Evolutionary conservation across 2,888 invertebrate genomes (phyloP).

Genomic region (Diloba caeruleocephala): DNA sequence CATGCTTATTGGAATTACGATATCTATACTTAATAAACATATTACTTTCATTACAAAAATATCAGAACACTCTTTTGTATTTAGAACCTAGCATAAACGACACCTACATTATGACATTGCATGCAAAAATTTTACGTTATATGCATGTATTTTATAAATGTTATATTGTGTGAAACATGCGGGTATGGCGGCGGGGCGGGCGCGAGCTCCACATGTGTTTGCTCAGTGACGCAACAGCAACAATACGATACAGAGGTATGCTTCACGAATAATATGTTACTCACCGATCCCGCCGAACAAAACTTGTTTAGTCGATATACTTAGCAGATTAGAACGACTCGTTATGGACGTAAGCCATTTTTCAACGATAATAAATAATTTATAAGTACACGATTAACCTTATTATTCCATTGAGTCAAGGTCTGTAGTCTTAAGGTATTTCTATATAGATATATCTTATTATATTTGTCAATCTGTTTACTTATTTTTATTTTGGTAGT

Average conservation of each 20-base stretch:
- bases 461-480: not conserved
- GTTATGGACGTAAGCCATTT: slow-evolving; percentile 24
- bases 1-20: too few relatives aligned
- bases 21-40: too few relatives aligned
- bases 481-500: too few relatives aligned
- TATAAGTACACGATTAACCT: slow-evolving; percentile 12
- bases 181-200: slow-evolving; percentile 43
- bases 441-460: slow-evolving; percentile 1
- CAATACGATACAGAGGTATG: slow-evolving; percentile 51
- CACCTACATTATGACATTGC: too few relatives aligned
- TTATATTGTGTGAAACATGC: slow-evolving; percentile 39
- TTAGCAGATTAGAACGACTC: slow-evolving; percentile 33
- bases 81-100: too few relatives aligned
- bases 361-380: slow-evolving; percentile 28
- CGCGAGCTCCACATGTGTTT: slow-evolving; percentile 54
- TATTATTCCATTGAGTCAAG: slow-evolving; percentile 9
- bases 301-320: slow-evolving; percentile 49
- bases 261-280: slow-evolving; percentile 51
- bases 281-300: slow-evolving; percentile 40
- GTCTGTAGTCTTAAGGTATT: not conserved
- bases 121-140: slow-evolving; percentile 20
- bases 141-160: slow-evolving; percentile 23
- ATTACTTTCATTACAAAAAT: too few relatives aligned
- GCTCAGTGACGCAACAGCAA: slow-evolving; percentile 54
- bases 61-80: too few relatives aligned